Evolutionary conservation across 1,140 invertebrate genomes (phyloP).

Genomic region (Diuraphis noxia): DNA sequence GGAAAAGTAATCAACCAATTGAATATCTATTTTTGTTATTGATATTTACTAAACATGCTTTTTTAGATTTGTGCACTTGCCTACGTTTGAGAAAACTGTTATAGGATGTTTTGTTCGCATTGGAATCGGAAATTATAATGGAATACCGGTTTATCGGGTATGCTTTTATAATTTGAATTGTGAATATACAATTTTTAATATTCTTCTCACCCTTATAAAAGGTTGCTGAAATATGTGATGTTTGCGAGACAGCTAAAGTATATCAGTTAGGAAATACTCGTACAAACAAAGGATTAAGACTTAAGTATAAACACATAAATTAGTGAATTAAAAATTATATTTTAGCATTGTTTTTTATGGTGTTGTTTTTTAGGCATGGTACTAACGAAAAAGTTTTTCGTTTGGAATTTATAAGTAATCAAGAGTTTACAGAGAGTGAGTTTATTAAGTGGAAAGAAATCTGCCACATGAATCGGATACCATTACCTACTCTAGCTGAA

Average conservation of each 20-base stretch:
- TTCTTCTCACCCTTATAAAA: conserved; percentile 59
- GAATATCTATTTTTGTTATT: neutral
- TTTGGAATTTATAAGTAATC: conserved; percentile 97
- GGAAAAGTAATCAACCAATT: conserved; percentile 66
- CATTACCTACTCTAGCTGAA: conserved; percentile 81
- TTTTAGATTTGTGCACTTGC: conserved; percentile 86
- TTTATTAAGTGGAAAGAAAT: conserved; percentile 91
- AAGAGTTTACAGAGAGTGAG: conserved; percentile 90
- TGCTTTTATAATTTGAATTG: conserved; percentile 55
- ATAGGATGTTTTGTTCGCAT: conserved; percentile 94
- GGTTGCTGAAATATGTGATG: conserved; percentile 89
- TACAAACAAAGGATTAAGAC: conserved; percentile 84
- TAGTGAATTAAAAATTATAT: neutral
- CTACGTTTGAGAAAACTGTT: conserved; percentile 89
- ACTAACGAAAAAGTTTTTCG: conserved; percentile 89
- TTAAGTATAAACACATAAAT: conserved; percentile 62
- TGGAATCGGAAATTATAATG: conserved; percentile 91
- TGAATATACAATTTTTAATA: neutral
- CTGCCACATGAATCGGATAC: conserved; percentile 74
- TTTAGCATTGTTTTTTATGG: conserved; percentile 43
- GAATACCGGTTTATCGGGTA: conserved; percentile 85
- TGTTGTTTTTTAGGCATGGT: conserved; percentile 71
- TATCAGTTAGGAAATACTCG: conserved; percentile 88
- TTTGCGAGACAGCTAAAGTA: conserved; percentile 93
- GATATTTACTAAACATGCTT: conserved; percentile 20